Evolutionary conservation across 2,797 vertebrate species (phyloP).

Genomic region (Rhinatrema bivittatum): DNA sequence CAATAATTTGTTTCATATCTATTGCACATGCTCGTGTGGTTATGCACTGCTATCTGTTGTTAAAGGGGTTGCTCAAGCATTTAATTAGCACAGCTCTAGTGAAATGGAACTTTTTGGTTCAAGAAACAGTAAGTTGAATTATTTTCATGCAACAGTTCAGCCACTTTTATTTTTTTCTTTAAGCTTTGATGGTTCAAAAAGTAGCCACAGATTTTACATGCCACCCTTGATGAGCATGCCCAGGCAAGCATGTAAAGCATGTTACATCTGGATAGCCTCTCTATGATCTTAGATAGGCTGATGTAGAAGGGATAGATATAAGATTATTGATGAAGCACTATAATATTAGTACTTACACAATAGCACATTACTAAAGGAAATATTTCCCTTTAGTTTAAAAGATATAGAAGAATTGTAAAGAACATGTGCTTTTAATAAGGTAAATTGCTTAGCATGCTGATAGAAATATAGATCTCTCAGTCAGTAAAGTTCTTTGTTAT

Average conservation of each 20-base stretch:
- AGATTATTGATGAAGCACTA: too few relatives aligned
- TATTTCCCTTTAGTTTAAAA: too few relatives aligned
- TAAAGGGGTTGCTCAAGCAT: slow-evolving; percentile 19
- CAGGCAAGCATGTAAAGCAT: slow-evolving; percentile 1
- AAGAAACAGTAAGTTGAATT: slow-evolving; percentile 17
- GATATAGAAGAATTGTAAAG: too few relatives aligned
- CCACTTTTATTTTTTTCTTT: slow-evolving; percentile 14
- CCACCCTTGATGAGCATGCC: slow-evolving; percentile 8
- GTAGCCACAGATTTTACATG: slow-evolving; percentile 17
- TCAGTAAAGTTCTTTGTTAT: too few relatives aligned
- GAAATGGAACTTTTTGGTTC: slow-evolving; percentile 24
- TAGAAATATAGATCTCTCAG: too few relatives aligned
- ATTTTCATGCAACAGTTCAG: slow-evolving; percentile 11
- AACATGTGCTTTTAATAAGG: too few relatives aligned
- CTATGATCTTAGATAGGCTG: too few relatives aligned
- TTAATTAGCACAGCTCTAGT: slow-evolving; percentile 34
- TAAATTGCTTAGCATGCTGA: too few relatives aligned
- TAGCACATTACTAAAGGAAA: too few relatives aligned
- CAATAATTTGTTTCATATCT: slow-evolving; percentile 2
- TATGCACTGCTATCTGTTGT: not conserved
- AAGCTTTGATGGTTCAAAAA: slow-evolving; percentile 1
- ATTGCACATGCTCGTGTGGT: slow-evolving; percentile 10
- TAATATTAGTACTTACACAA: too few relatives aligned
- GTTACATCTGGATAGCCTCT: too few relatives aligned
- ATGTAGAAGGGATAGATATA: too few relatives aligned